A percentile compares a stretch with the other conserved stretches of the same genome.
Evolutionary conservation across 2,888 invertebrate species (phyloP).

Genomic region (Euspilapteryx auroguttella): DNA sequence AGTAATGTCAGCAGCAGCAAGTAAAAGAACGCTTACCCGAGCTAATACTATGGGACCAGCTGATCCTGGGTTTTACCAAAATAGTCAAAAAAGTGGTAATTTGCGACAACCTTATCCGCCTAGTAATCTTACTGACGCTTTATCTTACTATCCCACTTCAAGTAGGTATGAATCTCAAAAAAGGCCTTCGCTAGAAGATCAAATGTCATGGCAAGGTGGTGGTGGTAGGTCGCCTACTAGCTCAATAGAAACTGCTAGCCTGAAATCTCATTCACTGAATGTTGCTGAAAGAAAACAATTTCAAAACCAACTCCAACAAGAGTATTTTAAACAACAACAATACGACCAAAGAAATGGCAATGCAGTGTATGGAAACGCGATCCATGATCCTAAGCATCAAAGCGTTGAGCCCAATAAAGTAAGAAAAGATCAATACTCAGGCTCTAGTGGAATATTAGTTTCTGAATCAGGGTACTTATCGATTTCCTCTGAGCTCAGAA

Average conservation of each 20-base stretch:
- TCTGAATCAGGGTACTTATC: constrained; percentile 79
- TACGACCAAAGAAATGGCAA: constrained; percentile 54
- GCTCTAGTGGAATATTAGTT: constrained; percentile 63
- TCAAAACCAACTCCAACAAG: constrained; percentile 56
- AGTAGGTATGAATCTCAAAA: constrained; percentile 61
- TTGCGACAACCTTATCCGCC: constrained; percentile 71
- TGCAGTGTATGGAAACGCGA: constrained; percentile 32
- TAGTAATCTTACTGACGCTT: constrained; percentile 75
- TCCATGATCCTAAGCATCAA: no score
- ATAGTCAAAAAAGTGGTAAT: constrained; percentile 68
- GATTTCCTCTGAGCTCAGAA: constrained; percentile 68
- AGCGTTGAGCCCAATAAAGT: constrained; percentile 28
- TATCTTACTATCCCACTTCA: constrained; percentile 80
- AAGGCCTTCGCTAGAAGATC: constrained; percentile 62
- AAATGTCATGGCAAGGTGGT: constrained; percentile 61
- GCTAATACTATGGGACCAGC: constrained; percentile 57
- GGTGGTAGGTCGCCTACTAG: constrained; percentile 62
- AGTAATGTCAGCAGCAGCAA: constrained; percentile 37
- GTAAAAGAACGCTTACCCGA: constrained; percentile 55
- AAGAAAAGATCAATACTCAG: constrained; percentile 44
- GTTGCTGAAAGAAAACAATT: constrained; percentile 57
- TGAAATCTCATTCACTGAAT: constrained; percentile 61
- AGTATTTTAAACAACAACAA: constrained; percentile 56
- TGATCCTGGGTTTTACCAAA: constrained; percentile 59
- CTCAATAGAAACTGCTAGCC: constrained; percentile 58